Evolutionary conservation across 2,113 vertebrate species (phyloP).

Genomic region (Centropus bengalensis): DNA sequence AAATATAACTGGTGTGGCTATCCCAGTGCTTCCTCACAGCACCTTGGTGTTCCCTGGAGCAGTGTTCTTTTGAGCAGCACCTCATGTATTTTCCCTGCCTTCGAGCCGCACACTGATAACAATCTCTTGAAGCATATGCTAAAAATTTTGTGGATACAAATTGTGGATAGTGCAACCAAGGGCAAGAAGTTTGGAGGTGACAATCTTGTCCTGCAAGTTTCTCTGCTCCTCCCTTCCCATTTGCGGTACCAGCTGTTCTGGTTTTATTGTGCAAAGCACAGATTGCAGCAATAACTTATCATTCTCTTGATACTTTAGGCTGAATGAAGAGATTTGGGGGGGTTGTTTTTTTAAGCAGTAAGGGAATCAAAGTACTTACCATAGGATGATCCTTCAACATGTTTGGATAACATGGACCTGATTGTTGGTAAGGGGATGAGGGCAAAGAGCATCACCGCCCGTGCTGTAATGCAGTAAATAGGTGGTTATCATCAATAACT

Average conservation of each 20-base stretch:
- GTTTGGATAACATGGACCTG: conserved; percentile 91
- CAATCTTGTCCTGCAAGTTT: conserved; percentile 10
- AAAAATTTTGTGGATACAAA: background rate
- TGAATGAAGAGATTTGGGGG: background rate
- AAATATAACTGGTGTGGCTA: background rate
- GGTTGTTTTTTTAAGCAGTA: background rate
- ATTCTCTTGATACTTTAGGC: background rate
- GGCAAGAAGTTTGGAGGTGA: background rate
- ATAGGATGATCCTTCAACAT: conserved; percentile 83
- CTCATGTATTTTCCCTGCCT: background rate
- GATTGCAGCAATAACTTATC: background rate
- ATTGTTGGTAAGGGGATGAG: conserved; percentile 93
- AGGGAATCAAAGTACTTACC: conserved; percentile 78
- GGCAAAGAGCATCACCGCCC: conserved; percentile 86
- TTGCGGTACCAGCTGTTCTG: background rate
- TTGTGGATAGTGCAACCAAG: background rate
- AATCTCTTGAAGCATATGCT: background rate
- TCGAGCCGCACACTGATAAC: background rate
- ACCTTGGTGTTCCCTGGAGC: background rate
- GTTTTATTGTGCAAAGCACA: background rate
- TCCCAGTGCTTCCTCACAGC: background rate
- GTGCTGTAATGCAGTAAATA: conserved; percentile 78
- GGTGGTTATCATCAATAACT: background rate
- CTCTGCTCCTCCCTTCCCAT: conserved; percentile 6
- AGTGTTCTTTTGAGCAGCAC: background rate